Evolutionary conservation across 2,113 vertebrate genomes (phyloP).

Genomic region (Hypocryptadius cinnamomeus): DNA sequence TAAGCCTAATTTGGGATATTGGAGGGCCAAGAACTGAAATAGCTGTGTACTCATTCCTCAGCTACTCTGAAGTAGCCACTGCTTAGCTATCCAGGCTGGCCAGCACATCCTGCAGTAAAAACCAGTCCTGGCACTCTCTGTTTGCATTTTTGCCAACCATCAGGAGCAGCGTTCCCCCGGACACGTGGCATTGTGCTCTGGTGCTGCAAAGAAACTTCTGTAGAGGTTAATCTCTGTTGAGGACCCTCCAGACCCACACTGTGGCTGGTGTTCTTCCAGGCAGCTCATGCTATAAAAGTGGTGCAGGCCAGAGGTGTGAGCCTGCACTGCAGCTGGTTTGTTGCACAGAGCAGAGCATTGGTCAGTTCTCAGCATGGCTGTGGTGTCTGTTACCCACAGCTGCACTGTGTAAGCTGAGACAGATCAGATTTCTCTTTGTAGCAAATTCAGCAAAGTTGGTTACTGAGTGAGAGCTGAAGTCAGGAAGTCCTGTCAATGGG

Average conservation of each 20-base stretch:
- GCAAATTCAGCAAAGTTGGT: neutral
- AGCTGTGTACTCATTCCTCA: conserved; percentile 49
- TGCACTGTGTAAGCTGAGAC: neutral
- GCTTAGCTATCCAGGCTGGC: neutral
- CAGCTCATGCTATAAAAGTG: neutral
- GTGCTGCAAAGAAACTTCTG: neutral
- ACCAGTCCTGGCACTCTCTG: conserved; percentile 8
- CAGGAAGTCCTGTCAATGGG: neutral
- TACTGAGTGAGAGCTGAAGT: neutral
- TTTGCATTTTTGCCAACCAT: neutral
- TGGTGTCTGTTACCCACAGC: neutral
- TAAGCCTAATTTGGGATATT: conserved; percentile 49
- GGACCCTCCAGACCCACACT: neutral
- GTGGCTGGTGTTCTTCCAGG: neutral
- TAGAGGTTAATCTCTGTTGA: neutral
- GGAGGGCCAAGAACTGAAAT: conserved; percentile 55
- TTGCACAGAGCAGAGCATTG: neutral
- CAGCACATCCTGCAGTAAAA: conserved; percentile 1
- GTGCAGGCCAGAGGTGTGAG: neutral
- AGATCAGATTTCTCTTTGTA: neutral
- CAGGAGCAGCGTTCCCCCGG: neutral
- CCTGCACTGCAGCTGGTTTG: neutral
- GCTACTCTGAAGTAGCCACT: conserved; percentile 51
- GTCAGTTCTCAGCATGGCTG: neutral
- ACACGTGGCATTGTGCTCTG: conserved; percentile 21